phyloP scores from a whole-genome alignment of 2,797 vertebrate species.

The Phalloptychus januarius region DNA sequence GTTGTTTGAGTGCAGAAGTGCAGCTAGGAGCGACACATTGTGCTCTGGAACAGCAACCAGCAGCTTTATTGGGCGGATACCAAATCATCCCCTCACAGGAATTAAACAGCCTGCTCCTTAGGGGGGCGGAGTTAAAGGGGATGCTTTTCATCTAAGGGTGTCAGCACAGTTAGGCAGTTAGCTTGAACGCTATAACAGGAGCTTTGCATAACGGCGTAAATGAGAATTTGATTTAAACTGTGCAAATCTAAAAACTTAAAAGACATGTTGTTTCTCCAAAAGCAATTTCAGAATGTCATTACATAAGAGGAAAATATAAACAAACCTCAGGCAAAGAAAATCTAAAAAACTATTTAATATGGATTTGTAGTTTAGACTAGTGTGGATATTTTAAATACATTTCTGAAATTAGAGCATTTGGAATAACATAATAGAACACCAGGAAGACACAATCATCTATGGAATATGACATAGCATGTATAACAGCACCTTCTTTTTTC shows the following conservation, averaged over 20 bases:
- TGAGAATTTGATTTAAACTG: neutral
- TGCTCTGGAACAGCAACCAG: slow-evolving; percentile 60
- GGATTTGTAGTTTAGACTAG: neutral
- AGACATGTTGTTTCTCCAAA: neutral
- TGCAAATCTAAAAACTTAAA: neutral
- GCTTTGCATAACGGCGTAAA: neutral
- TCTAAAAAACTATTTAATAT: neutral
- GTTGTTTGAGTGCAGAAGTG: slow-evolving; percentile 41
- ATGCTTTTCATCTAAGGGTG: slow-evolving; percentile 42
- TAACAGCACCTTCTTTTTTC: neutral
- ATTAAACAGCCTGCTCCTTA: slow-evolving; percentile 49
- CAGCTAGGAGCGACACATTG: slow-evolving; percentile 66
- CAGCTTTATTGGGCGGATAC: slow-evolving; percentile 76
- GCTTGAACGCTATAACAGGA: slow-evolving; percentile 35
- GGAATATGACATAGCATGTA: neutral
- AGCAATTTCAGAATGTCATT: neutral
- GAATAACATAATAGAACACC: neutral
- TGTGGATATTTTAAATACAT: neutral
- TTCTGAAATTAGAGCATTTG: neutral
- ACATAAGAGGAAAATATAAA: neutral
- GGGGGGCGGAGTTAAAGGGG: slow-evolving; percentile 64
- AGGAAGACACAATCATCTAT: neutral
- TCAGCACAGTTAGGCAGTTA: slow-evolving; percentile 24
- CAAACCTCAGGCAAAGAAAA: neutral
- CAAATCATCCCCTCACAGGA: slow-evolving; percentile 66